Percentiles rank a stretch among this genome's conserved stretches.
phyloP scores from a whole-genome alignment of 2,797 vertebrate species.

The Chelon auratus region DNA sequence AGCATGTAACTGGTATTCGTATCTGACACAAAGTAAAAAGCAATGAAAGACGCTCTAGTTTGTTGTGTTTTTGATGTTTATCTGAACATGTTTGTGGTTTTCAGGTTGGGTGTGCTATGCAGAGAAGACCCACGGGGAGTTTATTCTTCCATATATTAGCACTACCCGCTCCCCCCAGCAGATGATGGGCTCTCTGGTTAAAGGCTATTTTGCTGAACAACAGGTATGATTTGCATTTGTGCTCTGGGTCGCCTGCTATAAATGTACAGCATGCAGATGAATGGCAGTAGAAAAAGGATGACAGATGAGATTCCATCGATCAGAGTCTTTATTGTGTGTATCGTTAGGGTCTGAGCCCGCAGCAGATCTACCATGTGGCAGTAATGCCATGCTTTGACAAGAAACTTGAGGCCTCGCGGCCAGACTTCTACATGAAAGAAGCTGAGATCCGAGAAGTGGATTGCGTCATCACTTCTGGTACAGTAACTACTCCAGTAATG shows the following conservation, averaged over 20 bases:
- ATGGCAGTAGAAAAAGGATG: background rate
- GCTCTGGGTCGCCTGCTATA: background rate
- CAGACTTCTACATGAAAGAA: constrained; percentile 89
- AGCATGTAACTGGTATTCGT: background rate
- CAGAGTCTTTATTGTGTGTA: constrained; percentile 36
- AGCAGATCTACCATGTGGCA: constrained; percentile 91
- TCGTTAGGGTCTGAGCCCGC: constrained; percentile 85
- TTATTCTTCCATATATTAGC: constrained; percentile 93
- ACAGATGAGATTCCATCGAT: background rate
- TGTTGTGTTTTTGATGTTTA: background rate
- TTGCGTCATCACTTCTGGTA: constrained; percentile 97
- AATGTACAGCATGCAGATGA: background rate
- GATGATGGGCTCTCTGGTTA: constrained; percentile 96
- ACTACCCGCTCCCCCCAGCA: constrained; percentile 94
- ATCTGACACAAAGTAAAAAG: no score
- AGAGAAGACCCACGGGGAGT: constrained; percentile 94
- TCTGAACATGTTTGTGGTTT: constrained; percentile 10
- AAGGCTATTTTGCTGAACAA: constrained; percentile 89
- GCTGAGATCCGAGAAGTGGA: constrained; percentile 94
- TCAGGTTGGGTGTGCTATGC: constrained; percentile 99
- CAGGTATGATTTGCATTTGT: constrained; percentile 79
- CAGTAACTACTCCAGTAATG: background rate
- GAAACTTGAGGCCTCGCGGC: constrained; percentile 95
- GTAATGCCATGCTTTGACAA: constrained; percentile 99
- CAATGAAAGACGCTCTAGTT: background rate